A percentile compares a stretch with the other conserved stretches of the same genome.
These are phyloP conservation scores for Erpornis zantholeuca DNA, from an alignment of 2,113 vertebrate genomes.

Conservation along the genomic window DNA sequence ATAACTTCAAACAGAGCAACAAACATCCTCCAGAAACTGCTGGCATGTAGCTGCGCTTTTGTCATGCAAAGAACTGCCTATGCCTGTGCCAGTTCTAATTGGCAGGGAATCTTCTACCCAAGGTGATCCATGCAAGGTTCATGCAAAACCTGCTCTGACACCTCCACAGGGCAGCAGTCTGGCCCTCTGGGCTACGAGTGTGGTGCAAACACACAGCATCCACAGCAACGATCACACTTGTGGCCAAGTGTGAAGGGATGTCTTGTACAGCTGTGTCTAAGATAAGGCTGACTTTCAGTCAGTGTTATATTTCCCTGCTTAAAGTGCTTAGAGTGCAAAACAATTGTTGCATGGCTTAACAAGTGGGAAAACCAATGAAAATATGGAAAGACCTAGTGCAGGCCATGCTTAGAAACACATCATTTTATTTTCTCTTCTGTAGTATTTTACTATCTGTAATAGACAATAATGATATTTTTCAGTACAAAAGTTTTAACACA, in stretches of 20 bases:
- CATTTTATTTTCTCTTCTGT: neutral
- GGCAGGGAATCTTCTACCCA: neutral
- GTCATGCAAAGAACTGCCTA: neutral
- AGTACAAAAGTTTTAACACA: neutral
- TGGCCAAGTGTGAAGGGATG: neutral
- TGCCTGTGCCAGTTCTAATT: neutral
- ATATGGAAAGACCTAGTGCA: neutral
- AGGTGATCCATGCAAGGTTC: rapidly evolving
- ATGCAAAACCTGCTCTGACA: neutral
- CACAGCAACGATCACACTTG: neutral
- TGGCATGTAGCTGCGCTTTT: rapidly evolving
- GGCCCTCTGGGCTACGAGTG: neutral
- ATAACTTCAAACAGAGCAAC: neutral
- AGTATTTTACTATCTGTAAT: neutral
- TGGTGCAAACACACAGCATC: neutral
- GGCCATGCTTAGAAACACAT: neutral
- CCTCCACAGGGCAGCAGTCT: neutral
- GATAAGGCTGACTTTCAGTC: neutral
- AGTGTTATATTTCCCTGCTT: neutral
- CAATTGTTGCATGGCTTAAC: neutral
- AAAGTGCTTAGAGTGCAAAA: neutral
- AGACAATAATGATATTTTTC: neutral
- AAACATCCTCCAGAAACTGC: neutral
- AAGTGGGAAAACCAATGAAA: neutral
- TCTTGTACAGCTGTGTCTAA: neutral